phyloP scores from a whole-genome alignment of 2,888 invertebrate genomes.

The Sceliomorpha sp. region DNA sequence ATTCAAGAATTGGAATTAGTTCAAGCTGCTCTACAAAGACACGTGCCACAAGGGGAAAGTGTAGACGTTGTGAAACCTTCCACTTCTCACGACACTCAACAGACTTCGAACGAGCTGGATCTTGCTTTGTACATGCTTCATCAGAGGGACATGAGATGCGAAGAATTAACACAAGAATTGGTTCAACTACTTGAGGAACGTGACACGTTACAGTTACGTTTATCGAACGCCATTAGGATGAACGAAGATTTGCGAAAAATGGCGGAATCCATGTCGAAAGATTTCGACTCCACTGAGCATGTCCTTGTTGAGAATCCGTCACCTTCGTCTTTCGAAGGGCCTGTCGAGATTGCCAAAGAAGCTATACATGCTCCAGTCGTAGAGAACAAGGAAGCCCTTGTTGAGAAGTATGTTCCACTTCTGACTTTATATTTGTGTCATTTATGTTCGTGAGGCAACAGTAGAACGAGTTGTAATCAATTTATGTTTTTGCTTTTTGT shows the following conservation, averaged over 20 bases:
- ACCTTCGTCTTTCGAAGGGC: constrained; percentile 69
- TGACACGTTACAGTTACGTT: constrained; percentile 89
- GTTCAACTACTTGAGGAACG: constrained; percentile 91
- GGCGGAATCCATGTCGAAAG: constrained; percentile 53
- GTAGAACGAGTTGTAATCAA: too few relatives aligned
- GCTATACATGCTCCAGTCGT: constrained; percentile 70
- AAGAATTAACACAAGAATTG: constrained; percentile 91
- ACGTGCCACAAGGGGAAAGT: constrained; percentile 52
- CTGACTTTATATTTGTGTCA: constrained; percentile 11
- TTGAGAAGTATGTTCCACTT: constrained; percentile 72
- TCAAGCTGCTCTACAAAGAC: constrained; percentile 64
- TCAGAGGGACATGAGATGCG: constrained; percentile 91
- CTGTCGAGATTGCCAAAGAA: constrained; percentile 76
- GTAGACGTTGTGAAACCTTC: constrained; percentile 4
- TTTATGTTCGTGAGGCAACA: too few relatives aligned
- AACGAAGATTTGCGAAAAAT: constrained; percentile 84
- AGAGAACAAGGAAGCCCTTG: constrained; percentile 72
- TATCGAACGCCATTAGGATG: constrained; percentile 90
- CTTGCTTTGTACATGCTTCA: constrained; percentile 92
- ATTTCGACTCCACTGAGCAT: too few relatives aligned
- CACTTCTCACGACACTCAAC: not conserved
- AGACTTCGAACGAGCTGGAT: constrained; percentile 84
- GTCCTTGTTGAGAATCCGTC: constrained; percentile 69
- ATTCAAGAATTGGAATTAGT: constrained; percentile 83
- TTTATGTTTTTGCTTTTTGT: not conserved